These are phyloP conservation scores for Botrylloides violaceus DNA, from an alignment of 23 tunicate species.

Conservation along the genomic window DNA sequence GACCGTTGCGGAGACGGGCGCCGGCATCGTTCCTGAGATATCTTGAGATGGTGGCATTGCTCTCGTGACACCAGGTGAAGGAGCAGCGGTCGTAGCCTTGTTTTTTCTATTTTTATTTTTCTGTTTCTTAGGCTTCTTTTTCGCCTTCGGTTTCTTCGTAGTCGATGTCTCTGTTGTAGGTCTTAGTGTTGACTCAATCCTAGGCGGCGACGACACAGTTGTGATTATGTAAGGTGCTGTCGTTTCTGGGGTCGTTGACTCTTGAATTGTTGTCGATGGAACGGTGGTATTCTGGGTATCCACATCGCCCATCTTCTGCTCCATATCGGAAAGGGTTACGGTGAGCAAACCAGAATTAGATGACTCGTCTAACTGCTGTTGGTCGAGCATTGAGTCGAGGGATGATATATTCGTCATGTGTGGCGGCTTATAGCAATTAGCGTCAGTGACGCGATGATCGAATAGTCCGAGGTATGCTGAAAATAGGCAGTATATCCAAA, in stretches of 20 bases:
- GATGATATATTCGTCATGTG: neutral
- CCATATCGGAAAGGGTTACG: too few species aligned
- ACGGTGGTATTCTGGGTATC: too few species aligned
- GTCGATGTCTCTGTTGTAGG: neutral
- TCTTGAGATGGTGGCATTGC: neutral
- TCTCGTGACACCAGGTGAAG: too few species aligned
- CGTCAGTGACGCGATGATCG: slow-evolving; percentile 7
- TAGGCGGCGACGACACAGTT: neutral
- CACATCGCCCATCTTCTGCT: too few species aligned
- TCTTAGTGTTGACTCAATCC: neutral
- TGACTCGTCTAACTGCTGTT: too few species aligned
- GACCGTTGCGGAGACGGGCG: neutral
- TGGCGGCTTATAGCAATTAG: slow-evolving; percentile 10
- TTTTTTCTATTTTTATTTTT: slow-evolving; percentile 1
- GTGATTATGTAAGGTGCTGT: slow-evolving; percentile 3
- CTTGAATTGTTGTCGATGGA: slow-evolving; percentile 8
- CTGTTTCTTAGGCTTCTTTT: neutral
- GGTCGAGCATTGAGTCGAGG: neutral
- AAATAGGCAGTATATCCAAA: too few species aligned
- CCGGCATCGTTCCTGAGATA: neutral
- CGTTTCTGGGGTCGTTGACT: neutral
- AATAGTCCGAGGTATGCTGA: slow-evolving; percentile 19
- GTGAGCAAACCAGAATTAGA: too few species aligned
- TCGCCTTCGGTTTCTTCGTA: slow-evolving; percentile 1
- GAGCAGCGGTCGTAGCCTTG: slow-evolving; percentile 2